These are phyloP conservation scores for Heliconius charithonia DNA, from an alignment of 2,888 invertebrate genomes.

Conservation along the genomic window DNA sequence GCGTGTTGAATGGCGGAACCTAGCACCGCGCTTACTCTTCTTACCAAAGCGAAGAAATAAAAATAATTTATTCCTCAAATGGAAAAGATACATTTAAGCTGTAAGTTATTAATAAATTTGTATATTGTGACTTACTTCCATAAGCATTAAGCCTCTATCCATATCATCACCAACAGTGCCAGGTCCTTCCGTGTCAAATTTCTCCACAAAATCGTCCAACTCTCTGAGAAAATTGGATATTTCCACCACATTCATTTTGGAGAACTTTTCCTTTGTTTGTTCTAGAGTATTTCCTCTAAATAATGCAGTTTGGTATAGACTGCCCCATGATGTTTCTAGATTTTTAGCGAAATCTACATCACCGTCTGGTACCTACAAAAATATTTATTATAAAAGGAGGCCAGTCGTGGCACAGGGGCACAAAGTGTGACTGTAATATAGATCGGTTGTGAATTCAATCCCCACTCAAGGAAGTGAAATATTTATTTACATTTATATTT, in stretches of 20 bases:
- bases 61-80: not conserved
- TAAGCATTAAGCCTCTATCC: slow-evolving; percentile 87
- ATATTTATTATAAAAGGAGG: not conserved
- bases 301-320: slow-evolving; percentile 86
- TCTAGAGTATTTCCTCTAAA: slow-evolving; percentile 88
- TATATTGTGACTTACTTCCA: slow-evolving; percentile 81
- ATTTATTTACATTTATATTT: too few species aligned
- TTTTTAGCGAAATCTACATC: slow-evolving; percentile 84
- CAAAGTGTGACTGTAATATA: too few species aligned
- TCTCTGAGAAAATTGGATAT: slow-evolving; percentile 87
- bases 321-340: slow-evolving; percentile 88
- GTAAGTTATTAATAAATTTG: not conserved
- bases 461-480: too few species aligned
- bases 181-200: slow-evolving; percentile 91
- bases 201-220: slow-evolving; percentile 86
- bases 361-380: slow-evolving; percentile 73
- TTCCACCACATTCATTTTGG: slow-evolving; percentile 89
- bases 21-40: too few species aligned
- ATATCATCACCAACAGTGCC: slow-evolving; percentile 90
- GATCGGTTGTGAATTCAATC: too few species aligned
- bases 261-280: slow-evolving; percentile 93
- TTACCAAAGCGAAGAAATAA: not conserved
- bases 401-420: too few species aligned
- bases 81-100: not conserved
- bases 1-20: too few species aligned